Evolutionary conservation across 2,113 vertebrate genomes (phyloP).

Genomic region (Salvelinus sp.): DNA sequence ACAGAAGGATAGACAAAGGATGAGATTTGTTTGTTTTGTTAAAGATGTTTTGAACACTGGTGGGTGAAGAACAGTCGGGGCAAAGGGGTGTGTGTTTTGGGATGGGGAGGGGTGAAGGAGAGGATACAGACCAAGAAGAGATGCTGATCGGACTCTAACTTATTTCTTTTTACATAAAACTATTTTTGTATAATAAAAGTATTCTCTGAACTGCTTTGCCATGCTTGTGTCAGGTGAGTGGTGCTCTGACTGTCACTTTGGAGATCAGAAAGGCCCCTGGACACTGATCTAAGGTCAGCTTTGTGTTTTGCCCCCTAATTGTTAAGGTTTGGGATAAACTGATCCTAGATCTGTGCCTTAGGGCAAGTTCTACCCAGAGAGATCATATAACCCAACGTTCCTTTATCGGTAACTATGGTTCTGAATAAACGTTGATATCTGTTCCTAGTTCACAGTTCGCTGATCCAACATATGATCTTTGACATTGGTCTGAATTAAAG

Average conservation of each 20-base stretch:
- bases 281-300: no score
- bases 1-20: neutral
- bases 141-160: conserved; percentile 64
- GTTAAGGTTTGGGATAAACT: no score
- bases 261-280: neutral
- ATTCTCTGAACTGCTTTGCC: conserved; percentile 11
- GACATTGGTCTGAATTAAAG: no score
- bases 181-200: conserved; percentile 72
- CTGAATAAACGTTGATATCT: no score
- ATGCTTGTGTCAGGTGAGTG: conserved; percentile 2
- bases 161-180: conserved; percentile 72
- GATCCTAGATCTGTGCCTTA: no score
- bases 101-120: conserved; percentile 19
- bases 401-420: no score
- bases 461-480: no score
- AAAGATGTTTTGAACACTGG: neutral
- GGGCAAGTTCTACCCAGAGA: no score
- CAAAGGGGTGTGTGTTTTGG: no score
- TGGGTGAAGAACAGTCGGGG: neutral
- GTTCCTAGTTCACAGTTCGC: no score
- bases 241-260: neutral
- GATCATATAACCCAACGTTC: no score
- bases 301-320: no score
- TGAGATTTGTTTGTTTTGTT: neutral
- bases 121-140: conserved; percentile 11